Conservation (phyloP, 2,888 invertebrate genomes). For the Xanthorhoe designata region DNA sequence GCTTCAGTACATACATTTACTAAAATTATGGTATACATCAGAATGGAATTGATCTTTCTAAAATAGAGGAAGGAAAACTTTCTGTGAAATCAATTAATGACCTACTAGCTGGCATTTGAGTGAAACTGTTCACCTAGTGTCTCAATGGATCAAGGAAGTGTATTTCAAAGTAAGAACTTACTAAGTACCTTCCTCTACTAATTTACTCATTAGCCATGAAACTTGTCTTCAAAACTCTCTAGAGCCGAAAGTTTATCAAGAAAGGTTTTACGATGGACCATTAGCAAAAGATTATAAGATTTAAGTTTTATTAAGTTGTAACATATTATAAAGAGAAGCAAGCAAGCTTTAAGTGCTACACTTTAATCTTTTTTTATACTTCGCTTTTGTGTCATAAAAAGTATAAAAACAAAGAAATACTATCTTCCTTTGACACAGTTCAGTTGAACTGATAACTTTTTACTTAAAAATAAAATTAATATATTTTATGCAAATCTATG, state of each 20-base stretch:
- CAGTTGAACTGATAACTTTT: too few species aligned
- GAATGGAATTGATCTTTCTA: too few species aligned
- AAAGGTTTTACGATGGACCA: constrained; percentile 8
- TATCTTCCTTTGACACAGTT: too few species aligned
- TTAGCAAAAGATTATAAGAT: constrained; percentile 13
- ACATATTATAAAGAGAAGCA: not conserved
- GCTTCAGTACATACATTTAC: too few species aligned
- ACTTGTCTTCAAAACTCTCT: constrained; percentile 9
- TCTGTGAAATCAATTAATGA: too few species aligned
- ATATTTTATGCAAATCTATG: too few species aligned
- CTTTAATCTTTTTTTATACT: not conserved
- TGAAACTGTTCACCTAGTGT: not conserved
- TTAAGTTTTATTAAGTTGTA: constrained; percentile 1
- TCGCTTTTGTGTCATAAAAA: not conserved
- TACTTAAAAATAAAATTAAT: too few species aligned
- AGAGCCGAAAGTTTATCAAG: constrained; percentile 11
- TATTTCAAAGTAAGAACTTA: not conserved
- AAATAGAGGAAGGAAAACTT: too few species aligned
- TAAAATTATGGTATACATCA: too few species aligned
- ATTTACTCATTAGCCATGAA: constrained; percentile 12
- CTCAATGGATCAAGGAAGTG: not conserved
- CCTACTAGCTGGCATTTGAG: not conserved
- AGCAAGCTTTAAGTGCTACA: constrained; percentile 1
- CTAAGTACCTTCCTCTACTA: not conserved
- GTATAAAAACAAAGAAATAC: too few species aligned